Evolutionary conservation across 1,140 invertebrate species (phyloP).

Genomic region (Drosophila trapezifrons): DNA sequence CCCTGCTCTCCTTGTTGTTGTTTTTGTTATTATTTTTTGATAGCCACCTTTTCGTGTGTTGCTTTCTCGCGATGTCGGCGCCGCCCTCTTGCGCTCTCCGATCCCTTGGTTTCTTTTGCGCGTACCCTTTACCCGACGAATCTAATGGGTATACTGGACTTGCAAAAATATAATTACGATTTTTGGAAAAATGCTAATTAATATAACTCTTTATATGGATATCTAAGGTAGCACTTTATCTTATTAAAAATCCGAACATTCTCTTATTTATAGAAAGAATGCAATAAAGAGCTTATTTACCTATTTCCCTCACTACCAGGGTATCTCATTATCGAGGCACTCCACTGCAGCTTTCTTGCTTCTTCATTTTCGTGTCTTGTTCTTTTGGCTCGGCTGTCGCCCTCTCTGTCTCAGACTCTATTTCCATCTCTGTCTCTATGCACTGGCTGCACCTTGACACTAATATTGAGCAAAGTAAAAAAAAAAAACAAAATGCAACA

Average conservation of each 20-base stretch:
- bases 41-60: constrained; percentile 62
- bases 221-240: too few relatives aligned
- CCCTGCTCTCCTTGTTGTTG: constrained; percentile 13
- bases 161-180: too few relatives aligned
- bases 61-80: constrained; percentile 50
- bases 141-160: not conserved
- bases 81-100: constrained; percentile 9
- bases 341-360: constrained; percentile 7
- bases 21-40: constrained; percentile 65
- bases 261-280: too few relatives aligned
- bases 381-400: constrained; percentile 36
- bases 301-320: too few relatives aligned
- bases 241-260: too few relatives aligned
- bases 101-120: constrained; percentile 9
- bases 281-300: too few relatives aligned
- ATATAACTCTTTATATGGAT: too few relatives aligned
- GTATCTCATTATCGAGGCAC: not conserved
- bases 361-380: constrained; percentile 50
- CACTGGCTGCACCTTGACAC: constrained; percentile 76
- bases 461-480: constrained; percentile 73
- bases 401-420: constrained; percentile 21
- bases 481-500: constrained; percentile 26
- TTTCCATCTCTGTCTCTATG: constrained; percentile 42
- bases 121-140: not conserved
- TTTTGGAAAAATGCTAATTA: too few relatives aligned